Percentiles rank a stretch among this genome's conserved stretches.
These are phyloP conservation scores for Sitobion miscanthi DNA, from an alignment of 1,140 invertebrate species.

Conservation along the genomic window DNA sequence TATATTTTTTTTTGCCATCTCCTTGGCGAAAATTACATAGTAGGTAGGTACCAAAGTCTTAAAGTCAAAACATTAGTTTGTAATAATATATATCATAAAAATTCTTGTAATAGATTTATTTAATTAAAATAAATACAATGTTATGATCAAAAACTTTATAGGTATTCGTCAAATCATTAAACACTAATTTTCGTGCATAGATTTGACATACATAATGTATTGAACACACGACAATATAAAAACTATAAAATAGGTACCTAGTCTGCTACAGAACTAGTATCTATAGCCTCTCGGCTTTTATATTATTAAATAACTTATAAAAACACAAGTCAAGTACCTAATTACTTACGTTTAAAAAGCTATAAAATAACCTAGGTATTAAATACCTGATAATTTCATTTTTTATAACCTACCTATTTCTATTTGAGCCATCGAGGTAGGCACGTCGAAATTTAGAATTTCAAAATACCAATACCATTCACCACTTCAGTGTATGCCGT, in stretches of 20 bases:
- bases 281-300: background rate
- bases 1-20: background rate
- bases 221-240: background rate
- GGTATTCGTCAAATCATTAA: background rate
- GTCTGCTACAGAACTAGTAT: background rate
- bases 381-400: background rate
- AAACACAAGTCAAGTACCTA: background rate
- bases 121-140: background rate
- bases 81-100: background rate
- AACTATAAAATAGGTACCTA: too few species aligned
- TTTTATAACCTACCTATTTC: background rate
- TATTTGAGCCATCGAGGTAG: background rate
- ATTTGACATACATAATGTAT: background rate
- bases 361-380: too few species aligned
- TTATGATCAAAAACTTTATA: background rate
- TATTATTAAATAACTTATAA: background rate
- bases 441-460: background rate
- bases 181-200: background rate
- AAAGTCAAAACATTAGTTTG: background rate
- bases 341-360: background rate
- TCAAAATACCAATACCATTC: background rate
- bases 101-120: background rate
- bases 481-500: background rate
- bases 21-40: background rate
- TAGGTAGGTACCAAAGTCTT: background rate